Evolutionary conservation across 2,113 vertebrate genomes (phyloP).

Genomic region (Bombycilla garrulus): DNA sequence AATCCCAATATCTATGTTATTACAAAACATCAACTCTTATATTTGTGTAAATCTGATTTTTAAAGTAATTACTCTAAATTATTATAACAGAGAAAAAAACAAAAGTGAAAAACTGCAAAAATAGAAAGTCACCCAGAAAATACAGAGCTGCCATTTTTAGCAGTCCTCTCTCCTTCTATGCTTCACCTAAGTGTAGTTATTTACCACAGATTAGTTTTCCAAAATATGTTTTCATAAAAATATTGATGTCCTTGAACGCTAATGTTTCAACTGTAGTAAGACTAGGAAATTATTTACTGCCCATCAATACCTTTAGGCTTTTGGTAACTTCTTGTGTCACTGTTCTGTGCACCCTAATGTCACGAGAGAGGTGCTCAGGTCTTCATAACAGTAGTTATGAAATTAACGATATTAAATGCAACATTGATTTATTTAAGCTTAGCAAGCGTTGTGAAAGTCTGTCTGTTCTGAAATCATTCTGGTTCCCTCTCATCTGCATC

Average conservation of each 20-base stretch:
- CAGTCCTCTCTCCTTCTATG: neutral
- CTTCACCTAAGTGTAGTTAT: constrained; percentile 65
- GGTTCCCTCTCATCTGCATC: neutral
- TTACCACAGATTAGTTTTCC: neutral
- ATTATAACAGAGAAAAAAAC: neutral
- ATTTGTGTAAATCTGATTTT: neutral
- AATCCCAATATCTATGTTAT: neutral
- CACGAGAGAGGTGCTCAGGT: neutral
- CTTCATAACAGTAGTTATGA: constrained; percentile 14
- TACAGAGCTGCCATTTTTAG: constrained; percentile 7
- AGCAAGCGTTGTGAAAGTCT: neutral
- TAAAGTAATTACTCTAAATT: neutral
- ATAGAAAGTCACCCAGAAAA: neutral
- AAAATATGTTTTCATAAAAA: constrained; percentile 5
- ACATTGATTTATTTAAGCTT: neutral
- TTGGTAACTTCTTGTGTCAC: neutral
- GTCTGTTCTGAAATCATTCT: constrained; percentile 8
- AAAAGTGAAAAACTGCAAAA: neutral
- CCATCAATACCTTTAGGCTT: neutral
- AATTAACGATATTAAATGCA: constrained; percentile 47
- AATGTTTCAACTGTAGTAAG: neutral
- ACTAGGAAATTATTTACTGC: neutral
- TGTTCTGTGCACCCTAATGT: neutral
- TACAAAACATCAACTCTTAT: neutral
- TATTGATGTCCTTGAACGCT: neutral